Percentiles rank a stretch among this genome's conserved stretches.
These are phyloP conservation scores for Zapus hudsonius DNA, from an alignment of 2,113 vertebrate genomes.

Conservation along the genomic window DNA sequence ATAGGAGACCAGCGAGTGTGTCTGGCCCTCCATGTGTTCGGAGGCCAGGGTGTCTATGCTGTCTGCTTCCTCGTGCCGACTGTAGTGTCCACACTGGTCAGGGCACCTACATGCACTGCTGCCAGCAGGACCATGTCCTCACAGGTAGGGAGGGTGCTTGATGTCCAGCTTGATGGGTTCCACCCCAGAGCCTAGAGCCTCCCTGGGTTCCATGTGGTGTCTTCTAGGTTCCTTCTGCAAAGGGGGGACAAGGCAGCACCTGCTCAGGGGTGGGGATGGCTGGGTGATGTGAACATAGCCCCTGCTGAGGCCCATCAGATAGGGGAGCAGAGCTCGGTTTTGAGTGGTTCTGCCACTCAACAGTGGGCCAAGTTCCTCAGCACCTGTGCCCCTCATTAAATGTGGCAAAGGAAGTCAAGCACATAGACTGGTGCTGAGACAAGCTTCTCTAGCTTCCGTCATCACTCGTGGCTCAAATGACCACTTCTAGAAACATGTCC, in stretches of 20 bases:
- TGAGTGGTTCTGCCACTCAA: neutral
- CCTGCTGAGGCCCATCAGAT: neutral
- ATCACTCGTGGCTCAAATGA: neutral
- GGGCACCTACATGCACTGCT: conserved; percentile 78
- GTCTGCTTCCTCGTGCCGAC: conserved; percentile 80
- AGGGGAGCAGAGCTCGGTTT: neutral
- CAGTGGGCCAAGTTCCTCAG: neutral
- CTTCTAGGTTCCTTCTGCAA: neutral
- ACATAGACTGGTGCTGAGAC: neutral
- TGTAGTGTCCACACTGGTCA: conserved; percentile 79
- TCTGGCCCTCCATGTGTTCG: conserved; percentile 80
- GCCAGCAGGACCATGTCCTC: conserved; percentile 81
- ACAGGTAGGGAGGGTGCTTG: conserved; percentile 84
- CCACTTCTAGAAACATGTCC: neutral
- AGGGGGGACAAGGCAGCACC: accelerated
- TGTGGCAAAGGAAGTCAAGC: neutral
- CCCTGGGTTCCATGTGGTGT: neutral
- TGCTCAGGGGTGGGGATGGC: neutral
- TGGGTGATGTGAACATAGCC: accelerated
- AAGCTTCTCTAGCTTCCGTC: neutral
- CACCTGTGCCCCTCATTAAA: neutral
- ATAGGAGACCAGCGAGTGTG: conserved; percentile 84
- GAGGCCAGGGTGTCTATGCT: conserved; percentile 87
- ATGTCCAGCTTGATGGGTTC: neutral
- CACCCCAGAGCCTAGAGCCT: too few species aligned